Conservation (phyloP, 2,888 invertebrate species). For the Apodemia zela region DNA sequence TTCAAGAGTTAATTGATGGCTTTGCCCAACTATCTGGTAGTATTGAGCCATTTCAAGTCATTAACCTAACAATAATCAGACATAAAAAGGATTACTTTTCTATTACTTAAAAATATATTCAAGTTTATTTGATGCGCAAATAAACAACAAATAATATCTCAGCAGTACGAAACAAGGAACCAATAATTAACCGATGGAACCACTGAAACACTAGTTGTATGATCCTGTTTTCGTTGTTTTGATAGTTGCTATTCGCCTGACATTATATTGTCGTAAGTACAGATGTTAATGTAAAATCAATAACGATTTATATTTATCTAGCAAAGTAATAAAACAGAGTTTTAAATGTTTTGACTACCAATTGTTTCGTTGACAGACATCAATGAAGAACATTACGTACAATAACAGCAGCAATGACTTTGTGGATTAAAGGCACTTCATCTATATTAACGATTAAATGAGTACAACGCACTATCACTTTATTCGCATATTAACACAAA, state of each 20-base stretch:
- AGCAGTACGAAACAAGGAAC: background rate
- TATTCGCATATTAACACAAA: slow-evolving; percentile 32
- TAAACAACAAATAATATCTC: background rate
- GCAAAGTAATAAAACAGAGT: slow-evolving; percentile 15
- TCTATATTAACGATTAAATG: slow-evolving; percentile 66
- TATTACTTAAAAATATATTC: background rate
- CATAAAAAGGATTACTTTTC: slow-evolving; percentile 1
- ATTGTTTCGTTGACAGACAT: slow-evolving; percentile 56
- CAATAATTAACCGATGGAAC: background rate
- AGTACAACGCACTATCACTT: slow-evolving; percentile 45
- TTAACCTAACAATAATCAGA: slow-evolving; percentile 54
- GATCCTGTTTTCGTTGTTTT: background rate
- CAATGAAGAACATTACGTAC: slow-evolving; percentile 62
- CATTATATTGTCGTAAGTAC: background rate
- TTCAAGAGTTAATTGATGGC: slow-evolving; percentile 76
- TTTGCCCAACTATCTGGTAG: slow-evolving; percentile 83
- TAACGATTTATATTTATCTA: slow-evolving; percentile 3
- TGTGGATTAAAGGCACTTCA: slow-evolving; percentile 58
- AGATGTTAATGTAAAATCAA: slow-evolving; percentile 1
- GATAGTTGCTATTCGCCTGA: background rate
- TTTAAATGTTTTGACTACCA: slow-evolving; percentile 35
- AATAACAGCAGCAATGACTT: slow-evolving; percentile 63
- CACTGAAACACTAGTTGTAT: background rate
- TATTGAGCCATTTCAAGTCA: slow-evolving; percentile 84
- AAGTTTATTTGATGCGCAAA: background rate